Base-by-base conservation (phyloP, 2,113 vertebrate genomes). In the Sinosuthora webbiana region DNA sequence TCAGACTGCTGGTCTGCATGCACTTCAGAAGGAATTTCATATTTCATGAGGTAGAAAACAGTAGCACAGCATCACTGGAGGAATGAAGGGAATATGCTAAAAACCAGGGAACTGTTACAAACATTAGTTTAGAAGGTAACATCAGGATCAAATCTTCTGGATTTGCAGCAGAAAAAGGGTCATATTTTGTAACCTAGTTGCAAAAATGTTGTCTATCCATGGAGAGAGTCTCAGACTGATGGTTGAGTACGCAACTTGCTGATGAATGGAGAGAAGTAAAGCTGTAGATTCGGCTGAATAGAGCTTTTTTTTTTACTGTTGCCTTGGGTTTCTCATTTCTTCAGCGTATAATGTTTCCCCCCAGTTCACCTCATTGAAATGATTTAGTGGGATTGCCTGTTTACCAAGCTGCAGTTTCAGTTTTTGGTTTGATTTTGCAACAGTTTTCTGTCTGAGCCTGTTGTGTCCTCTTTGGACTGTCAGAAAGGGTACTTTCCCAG, bases 51-150 rank as follows among this genome's bases (percentile, higher is more conserved):
- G 10, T 23, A 59, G 60, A 85, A 81, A 68, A 1, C 13, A 30
- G 3, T 37, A 60, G 9, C 0, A 0, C 52, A 85, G 10, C 13
- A 44, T 60, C 35, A 39, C 49, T 47, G 41, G 39, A 60, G 3
- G 23, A 44, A n/a, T 60, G 22, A 28, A 59, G 5, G 16, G 16
- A 83, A 52, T 4, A 1, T 60, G 25, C 37, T 93, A 49, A 87
- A 94, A 52, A 39, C 16, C 30, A 73, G 28, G 67, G 9, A 37
- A 33, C 7, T 60, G 15, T 37, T 76, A 20, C 10, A 39, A 45
- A 7, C 6, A 22, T 52, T 47, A 31, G 78, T 83, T 76, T 64
- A 80, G n/a, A 33, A 16, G 2, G 9, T 41, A 52, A 59, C 8
- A 35, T 52, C 35, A n/a, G 41, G 9, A 41, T 55, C 13, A 52